Conservation (phyloP, 1,140 invertebrate genomes). For the Venturia canescens region DNA sequence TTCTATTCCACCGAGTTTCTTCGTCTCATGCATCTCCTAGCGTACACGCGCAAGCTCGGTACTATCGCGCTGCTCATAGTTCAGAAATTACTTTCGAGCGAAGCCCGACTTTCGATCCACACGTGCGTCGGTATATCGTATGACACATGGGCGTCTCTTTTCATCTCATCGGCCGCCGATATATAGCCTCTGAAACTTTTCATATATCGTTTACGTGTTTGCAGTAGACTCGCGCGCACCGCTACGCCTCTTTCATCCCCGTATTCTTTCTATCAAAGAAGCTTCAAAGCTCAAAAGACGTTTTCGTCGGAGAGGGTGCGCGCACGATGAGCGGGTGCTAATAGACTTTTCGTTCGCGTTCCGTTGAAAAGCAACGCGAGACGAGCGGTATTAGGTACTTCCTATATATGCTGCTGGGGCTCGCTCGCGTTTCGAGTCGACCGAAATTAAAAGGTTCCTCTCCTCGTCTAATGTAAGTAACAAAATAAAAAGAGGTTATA, state of each 20-base stretch:
- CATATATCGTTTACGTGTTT: neutral
- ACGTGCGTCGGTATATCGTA: constrained; percentile 30
- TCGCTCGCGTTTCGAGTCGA: no score
- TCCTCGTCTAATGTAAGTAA: no score
- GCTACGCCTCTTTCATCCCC: neutral
- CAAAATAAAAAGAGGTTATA: no score
- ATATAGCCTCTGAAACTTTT: neutral
- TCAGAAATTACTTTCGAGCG: constrained; percentile 25
- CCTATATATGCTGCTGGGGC: no score
- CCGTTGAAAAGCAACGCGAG: neutral
- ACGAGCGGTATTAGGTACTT: no score
- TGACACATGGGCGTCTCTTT: constrained; percentile 12
- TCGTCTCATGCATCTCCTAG: constrained; percentile 40
- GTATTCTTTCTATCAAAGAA: constrained; percentile 39
- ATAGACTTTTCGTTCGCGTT: constrained; percentile 13
- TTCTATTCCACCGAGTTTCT: neutral
- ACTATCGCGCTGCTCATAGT: no score
- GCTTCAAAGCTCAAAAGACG: constrained; percentile 42
- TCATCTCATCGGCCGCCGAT: neutral
- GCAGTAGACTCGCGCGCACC: neutral
- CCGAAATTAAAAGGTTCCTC: no score
- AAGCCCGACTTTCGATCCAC: constrained; percentile 18
- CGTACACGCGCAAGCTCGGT: no score
- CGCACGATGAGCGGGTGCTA: neutral
- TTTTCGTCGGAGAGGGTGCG: neutral